Percentiles rank a stretch among this genome's conserved stretches.
Conservation (phyloP, 2,888 invertebrate genomes). For the Argyresthia goedartella region DNA sequence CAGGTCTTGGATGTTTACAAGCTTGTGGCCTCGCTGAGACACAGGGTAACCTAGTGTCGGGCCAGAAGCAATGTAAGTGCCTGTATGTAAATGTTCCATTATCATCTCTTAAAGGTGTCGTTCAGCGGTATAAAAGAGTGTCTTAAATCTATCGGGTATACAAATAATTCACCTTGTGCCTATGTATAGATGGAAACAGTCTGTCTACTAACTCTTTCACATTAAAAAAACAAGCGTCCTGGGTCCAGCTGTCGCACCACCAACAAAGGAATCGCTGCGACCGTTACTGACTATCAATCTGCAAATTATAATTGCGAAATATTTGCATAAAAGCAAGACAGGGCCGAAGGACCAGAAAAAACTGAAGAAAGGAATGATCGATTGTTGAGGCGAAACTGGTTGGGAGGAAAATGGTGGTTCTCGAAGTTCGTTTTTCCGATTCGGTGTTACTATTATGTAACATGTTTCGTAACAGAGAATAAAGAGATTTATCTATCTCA, state of each 20-base stretch:
- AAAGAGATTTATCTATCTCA: too few relatives aligned
- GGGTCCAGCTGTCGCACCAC: constrained; percentile 34
- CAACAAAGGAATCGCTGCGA: constrained; percentile 36
- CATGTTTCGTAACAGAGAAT: too few relatives aligned
- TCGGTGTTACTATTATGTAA: too few relatives aligned
- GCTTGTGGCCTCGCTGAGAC: too few relatives aligned
- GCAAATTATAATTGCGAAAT: constrained; percentile 47
- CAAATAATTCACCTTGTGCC: too few relatives aligned
- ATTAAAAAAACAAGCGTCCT: constrained; percentile 10
- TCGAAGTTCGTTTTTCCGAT: not conserved
- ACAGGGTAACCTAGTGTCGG: too few relatives aligned
- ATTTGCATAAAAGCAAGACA: constrained; percentile 50
- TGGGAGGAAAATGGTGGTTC: constrained; percentile 13
- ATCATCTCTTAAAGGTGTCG: too few relatives aligned
- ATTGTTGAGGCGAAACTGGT: constrained; percentile 32
- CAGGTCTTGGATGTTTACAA: too few relatives aligned
- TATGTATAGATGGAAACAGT: not conserved
- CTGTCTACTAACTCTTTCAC: not conserved
- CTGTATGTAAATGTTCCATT: too few relatives aligned
- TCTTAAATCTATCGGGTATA: too few relatives aligned
- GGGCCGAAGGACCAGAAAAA: constrained; percentile 21
- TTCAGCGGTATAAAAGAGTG: too few relatives aligned
- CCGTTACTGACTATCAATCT: constrained; percentile 31
- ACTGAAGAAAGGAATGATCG: constrained; percentile 32
- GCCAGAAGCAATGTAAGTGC: too few relatives aligned